Evolutionary conservation across 1,140 invertebrate genomes (phyloP).

Genomic region (Lepidurus couesii): DNA sequence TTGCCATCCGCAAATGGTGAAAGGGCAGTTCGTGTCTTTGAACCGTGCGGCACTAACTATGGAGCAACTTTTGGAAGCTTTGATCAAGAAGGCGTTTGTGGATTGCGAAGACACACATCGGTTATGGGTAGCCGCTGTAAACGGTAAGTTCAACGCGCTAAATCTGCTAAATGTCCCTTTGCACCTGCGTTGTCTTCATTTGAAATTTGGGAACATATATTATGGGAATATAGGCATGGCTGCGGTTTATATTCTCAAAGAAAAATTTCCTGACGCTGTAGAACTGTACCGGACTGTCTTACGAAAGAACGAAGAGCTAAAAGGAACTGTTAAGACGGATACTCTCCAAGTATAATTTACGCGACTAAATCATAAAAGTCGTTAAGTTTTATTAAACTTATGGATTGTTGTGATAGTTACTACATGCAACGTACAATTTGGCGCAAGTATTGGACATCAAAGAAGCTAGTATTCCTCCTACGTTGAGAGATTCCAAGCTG

Average conservation of each 20-base stretch:
- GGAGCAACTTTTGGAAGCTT: slow-evolving; percentile 58
- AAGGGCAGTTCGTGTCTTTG: slow-evolving; percentile 53
- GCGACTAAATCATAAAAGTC: not conserved
- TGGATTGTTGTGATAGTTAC: slow-evolving; percentile 45
- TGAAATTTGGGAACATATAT: too few relatives aligned
- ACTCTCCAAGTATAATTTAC: slow-evolving; percentile 47
- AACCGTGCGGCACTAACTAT: slow-evolving; percentile 56
- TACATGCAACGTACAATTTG: slow-evolving; percentile 66
- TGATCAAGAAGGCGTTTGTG: slow-evolving; percentile 57
- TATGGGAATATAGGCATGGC: slow-evolving; percentile 50
- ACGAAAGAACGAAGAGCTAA: slow-evolving; percentile 50
- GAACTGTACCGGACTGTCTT: slow-evolving; percentile 58
- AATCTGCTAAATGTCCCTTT: too few relatives aligned
- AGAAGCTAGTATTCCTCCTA: slow-evolving; percentile 46
- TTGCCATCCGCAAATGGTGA: slow-evolving; percentile 61
- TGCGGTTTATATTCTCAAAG: slow-evolving; percentile 55
- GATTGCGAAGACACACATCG: slow-evolving; percentile 63
- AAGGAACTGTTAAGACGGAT: slow-evolving; percentile 51
- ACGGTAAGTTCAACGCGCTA: slow-evolving; percentile 46
- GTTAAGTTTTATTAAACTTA: slow-evolving; percentile 1
- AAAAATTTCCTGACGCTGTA: slow-evolving; percentile 52
- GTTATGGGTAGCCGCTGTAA: slow-evolving; percentile 56
- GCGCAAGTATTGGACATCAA: slow-evolving; percentile 48
- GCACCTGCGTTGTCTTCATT: too few relatives aligned
- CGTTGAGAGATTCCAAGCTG: slow-evolving; percentile 51